Conservation (phyloP, 2,113 vertebrate species). For the Cervus canadensis region DNA sequence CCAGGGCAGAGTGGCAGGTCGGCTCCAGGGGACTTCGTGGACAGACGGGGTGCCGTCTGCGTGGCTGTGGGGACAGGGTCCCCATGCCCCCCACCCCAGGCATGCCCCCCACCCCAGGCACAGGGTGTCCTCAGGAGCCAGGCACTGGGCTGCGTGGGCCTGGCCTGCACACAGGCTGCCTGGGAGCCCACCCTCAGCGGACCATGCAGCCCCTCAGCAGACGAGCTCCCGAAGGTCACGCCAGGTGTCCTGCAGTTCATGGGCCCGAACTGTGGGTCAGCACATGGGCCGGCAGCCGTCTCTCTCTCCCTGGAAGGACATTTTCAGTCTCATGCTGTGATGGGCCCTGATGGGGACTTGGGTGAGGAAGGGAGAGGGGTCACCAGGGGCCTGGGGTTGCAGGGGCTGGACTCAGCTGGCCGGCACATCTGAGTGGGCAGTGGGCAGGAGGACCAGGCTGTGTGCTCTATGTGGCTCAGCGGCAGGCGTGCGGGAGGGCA, state of each 20-base stretch:
- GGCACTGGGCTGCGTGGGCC: not conserved
- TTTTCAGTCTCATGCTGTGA: too few species aligned
- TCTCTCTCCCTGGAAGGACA: not conserved
- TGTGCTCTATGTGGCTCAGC: accelerated
- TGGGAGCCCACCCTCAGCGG: not conserved
- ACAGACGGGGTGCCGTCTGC: not conserved
- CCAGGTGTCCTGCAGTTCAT: not conserved
- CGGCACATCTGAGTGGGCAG: not conserved
- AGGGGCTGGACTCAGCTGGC: not conserved
- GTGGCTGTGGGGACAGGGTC: not conserved
- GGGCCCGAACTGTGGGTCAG: not conserved
- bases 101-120: not conserved
- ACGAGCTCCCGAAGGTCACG: accelerated
- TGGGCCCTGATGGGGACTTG: not conserved
- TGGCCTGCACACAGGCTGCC: not conserved
- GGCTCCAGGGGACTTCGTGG: not conserved
- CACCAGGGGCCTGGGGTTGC: not conserved
- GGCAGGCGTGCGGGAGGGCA: not conserved
- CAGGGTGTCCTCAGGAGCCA: not conserved
- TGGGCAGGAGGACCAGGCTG: not conserved
- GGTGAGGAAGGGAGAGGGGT: not conserved
- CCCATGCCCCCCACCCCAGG: too few species aligned
- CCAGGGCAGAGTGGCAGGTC: not conserved
- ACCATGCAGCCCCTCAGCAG: not conserved
- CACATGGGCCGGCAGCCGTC: not conserved